These are phyloP conservation scores for Bergia puertoricense DNA, from an alignment of 92 coral and sea anemone genomes.

Conservation along the genomic window DNA sequence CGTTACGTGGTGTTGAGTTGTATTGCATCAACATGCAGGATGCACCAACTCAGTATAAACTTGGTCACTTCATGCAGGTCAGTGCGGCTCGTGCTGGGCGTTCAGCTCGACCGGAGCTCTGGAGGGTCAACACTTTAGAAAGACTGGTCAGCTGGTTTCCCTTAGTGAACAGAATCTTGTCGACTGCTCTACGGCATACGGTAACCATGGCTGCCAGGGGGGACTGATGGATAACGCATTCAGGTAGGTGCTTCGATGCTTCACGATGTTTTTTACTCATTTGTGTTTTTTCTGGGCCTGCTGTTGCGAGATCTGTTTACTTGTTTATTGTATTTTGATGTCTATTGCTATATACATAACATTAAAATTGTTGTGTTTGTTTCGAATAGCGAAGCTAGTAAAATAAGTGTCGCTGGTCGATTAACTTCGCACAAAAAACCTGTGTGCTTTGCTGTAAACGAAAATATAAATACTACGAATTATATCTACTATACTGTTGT, in stretches of 20 bases:
- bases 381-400: no score
- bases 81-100: constrained; percentile 86
- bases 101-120: constrained; percentile 85
- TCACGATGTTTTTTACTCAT: background rate
- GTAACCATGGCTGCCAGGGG: constrained; percentile 58
- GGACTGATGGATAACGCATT: constrained; percentile 79
- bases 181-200: constrained; percentile 73
- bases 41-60: background rate
- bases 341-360: no score
- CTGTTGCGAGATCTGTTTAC: no score
- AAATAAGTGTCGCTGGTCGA: no score
- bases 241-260: background rate
- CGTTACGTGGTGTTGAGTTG: no score
- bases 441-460: no score
- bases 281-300: no score
- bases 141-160: constrained; percentile 76
- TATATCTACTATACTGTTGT: no score
- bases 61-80: constrained; percentile 47
- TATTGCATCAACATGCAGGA: background rate
- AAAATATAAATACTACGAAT: no score
- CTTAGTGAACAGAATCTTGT: constrained; percentile 90
- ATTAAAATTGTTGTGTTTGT: no score
- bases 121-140: constrained; percentile 83
- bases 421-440: no score
- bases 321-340: no score